These are phyloP conservation scores for Hyles vespertilio DNA, from an alignment of 1,140 invertebrate species.

Conservation along the genomic window DNA sequence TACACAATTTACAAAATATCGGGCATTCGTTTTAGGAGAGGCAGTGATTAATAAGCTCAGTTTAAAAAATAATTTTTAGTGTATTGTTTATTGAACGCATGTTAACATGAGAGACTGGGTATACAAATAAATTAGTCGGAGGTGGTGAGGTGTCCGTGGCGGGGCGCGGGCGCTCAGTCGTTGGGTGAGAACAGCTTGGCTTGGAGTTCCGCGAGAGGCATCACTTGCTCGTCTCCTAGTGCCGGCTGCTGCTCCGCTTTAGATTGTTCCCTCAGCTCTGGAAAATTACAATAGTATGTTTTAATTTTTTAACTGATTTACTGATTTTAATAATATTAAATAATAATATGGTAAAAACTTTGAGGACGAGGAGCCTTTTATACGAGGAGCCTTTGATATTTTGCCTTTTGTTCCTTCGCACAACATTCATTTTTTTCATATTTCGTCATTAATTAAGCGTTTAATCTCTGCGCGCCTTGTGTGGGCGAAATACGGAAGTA, in stretches of 20 bases:
- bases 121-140: neutral
- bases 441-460: too few relatives aligned
- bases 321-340: too few relatives aligned
- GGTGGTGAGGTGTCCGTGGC: neutral
- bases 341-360: too few relatives aligned
- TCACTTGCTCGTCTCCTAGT: slow-evolving; percentile 57
- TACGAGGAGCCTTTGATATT: too few relatives aligned
- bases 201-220: slow-evolving; percentile 56
- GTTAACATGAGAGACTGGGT: neutral
- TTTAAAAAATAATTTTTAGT: too few relatives aligned
- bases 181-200: slow-evolving; percentile 43
- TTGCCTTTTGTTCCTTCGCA: too few relatives aligned
- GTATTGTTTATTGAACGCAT: too few relatives aligned
- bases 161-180: slow-evolving; percentile 24
- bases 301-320: neutral
- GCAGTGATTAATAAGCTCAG: too few relatives aligned
- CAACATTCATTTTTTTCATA: too few relatives aligned
- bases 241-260: slow-evolving; percentile 63
- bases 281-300: neutral
- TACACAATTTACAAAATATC: too few relatives aligned
- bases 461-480: neutral
- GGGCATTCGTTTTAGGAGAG: too few relatives aligned
- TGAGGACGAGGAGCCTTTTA: too few relatives aligned
- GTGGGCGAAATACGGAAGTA: neutral
- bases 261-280: slow-evolving; percentile 65